A percentile compares a stretch with the other conserved stretches of the same genome.
Conservation (phyloP, 2,797 vertebrate species). For the Rhadinocentrus ornatus region DNA sequence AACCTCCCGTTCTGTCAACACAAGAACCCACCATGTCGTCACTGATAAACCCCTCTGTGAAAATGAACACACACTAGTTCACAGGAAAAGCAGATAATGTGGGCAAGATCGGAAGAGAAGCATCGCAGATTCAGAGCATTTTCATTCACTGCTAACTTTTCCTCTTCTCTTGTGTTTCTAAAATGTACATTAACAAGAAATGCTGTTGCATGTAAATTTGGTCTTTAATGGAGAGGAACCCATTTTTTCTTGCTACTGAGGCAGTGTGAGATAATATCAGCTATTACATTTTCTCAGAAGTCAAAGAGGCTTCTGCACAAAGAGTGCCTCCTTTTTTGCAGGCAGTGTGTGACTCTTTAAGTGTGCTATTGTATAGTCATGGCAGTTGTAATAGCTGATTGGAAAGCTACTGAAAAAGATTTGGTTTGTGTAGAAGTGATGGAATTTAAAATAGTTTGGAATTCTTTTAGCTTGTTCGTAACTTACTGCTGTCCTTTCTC, state of each 20-base stretch:
- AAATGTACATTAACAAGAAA: slow-evolving; percentile 68
- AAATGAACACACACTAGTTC: slow-evolving; percentile 56
- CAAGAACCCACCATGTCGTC: slow-evolving; percentile 62
- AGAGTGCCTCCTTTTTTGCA: slow-evolving; percentile 51
- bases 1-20: slow-evolving; percentile 64
- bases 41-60: slow-evolving; percentile 60
- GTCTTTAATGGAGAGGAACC: slow-evolving; percentile 72
- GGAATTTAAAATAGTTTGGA: slow-evolving; percentile 48
- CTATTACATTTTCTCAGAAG: slow-evolving; percentile 77
- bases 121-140: slow-evolving; percentile 49
- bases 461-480: slow-evolving; percentile 49
- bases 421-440: slow-evolving; percentile 36
- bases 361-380: slow-evolving; percentile 39
- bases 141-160: slow-evolving; percentile 64
- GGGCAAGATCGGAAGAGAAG: slow-evolving; percentile 54
- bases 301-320: slow-evolving; percentile 55
- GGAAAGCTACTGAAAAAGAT: slow-evolving; percentile 41
- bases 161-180: slow-evolving; percentile 61
- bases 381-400: slow-evolving; percentile 35
- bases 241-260: slow-evolving; percentile 66
- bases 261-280: slow-evolving; percentile 76
- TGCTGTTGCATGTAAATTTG: slow-evolving; percentile 51
- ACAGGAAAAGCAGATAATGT: slow-evolving; percentile 62
- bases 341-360: slow-evolving; percentile 45
- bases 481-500: slow-evolving; percentile 43